These are phyloP conservation scores for Coregonus ussuriensis DNA, from an alignment of 2,797 vertebrate genomes.

Conservation along the genomic window DNA sequence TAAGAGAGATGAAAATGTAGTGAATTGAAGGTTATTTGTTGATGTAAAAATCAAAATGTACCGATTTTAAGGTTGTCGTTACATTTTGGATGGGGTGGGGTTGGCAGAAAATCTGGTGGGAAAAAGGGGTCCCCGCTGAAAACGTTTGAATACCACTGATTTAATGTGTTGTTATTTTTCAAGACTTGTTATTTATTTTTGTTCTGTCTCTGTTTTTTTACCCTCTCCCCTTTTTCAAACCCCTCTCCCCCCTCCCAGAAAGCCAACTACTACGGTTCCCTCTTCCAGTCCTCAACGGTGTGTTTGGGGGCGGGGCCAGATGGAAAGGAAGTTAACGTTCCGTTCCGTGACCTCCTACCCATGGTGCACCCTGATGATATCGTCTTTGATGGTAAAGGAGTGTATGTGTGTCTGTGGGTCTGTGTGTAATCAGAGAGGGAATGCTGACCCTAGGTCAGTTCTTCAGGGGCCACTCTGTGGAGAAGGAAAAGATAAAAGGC, in stretches of 20 bases:
- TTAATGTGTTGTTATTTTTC: not conserved
- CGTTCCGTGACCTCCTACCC: slow-evolving; percentile 87
- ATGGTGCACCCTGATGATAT: slow-evolving; percentile 94
- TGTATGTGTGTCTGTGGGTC: slow-evolving; percentile 4
- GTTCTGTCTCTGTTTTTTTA: not conserved
- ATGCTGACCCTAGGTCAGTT: not conserved
- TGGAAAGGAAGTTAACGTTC: slow-evolving; percentile 82
- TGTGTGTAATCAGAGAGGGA: not conserved
- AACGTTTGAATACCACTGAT: too few relatives aligned
- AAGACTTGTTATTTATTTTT: not conserved
- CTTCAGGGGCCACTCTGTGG: not conserved
- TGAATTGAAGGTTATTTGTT: too few relatives aligned
- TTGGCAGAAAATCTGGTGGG: too few relatives aligned
- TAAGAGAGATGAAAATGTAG: too few relatives aligned
- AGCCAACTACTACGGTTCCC: slow-evolving; percentile 92
- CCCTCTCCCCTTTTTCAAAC: not conserved
- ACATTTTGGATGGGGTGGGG: too few relatives aligned
- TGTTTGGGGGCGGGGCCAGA: slow-evolving; percentile 83
- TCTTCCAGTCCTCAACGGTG: slow-evolving; percentile 89
- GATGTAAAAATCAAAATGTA: too few relatives aligned
- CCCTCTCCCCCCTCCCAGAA: slow-evolving; percentile 66
- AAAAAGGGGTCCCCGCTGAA: too few relatives aligned
- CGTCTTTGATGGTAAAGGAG: slow-evolving; percentile 86
- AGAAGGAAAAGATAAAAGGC: not conserved
- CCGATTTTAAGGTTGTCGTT: too few relatives aligned